Evolutionary conservation across 2,797 vertebrate genomes (phyloP).

Genomic region (Macropodus opercularis): DNA sequence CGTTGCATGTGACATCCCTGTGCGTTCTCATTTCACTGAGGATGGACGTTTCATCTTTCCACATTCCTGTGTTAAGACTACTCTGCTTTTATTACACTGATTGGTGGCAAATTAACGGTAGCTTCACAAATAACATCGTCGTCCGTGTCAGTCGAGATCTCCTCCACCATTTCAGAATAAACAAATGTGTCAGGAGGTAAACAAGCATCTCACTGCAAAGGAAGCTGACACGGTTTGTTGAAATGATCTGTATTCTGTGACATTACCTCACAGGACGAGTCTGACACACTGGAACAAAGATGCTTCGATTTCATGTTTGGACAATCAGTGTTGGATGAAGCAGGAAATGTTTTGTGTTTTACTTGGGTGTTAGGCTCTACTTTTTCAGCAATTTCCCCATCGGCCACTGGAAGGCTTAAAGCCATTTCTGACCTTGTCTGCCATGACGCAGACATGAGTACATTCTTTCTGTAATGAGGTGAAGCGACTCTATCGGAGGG

Average conservation of each 20-base stretch:
- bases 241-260: slow-evolving; percentile 59
- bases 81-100: slow-evolving; percentile 73
- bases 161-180: slow-evolving; percentile 50
- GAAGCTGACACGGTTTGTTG: slow-evolving; percentile 69
- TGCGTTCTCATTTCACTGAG: slow-evolving; percentile 68
- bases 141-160: slow-evolving; percentile 53
- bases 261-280: slow-evolving; percentile 48
- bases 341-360: slow-evolving; percentile 46
- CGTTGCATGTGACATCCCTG: slow-evolving; percentile 45
- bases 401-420: slow-evolving; percentile 58
- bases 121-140: slow-evolving; percentile 64
- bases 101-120: slow-evolving; percentile 59
- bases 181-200: slow-evolving; percentile 52
- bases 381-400: slow-evolving; percentile 51
- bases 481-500: slow-evolving; percentile 60
- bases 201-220: slow-evolving; percentile 68
- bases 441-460: slow-evolving; percentile 65
- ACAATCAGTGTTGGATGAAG: slow-evolving; percentile 40
- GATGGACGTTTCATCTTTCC: slow-evolving; percentile 58
- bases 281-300: slow-evolving; percentile 13
- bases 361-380: slow-evolving; percentile 48
- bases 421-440: slow-evolving; percentile 71
- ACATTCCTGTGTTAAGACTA: slow-evolving; percentile 45
- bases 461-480: slow-evolving; percentile 70
- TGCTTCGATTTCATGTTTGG: slow-evolving; percentile 33